phyloP scores from a whole-genome alignment of 2,113 vertebrate species.

The Xiphorhynchus elegans region DNA sequence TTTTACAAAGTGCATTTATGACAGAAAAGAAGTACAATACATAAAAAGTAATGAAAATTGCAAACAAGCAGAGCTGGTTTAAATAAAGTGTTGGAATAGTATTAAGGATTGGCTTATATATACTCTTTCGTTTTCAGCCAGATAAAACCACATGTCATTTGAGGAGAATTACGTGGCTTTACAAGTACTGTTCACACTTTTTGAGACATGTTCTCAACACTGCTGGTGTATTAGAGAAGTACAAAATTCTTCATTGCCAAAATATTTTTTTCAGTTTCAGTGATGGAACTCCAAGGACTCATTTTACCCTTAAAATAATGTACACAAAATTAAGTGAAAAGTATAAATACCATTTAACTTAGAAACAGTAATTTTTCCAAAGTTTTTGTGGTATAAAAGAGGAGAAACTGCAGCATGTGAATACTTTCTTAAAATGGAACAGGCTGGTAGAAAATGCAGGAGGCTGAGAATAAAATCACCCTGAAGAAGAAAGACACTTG shows the following conservation, averaged over 20 bases:
- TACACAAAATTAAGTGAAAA: background rate
- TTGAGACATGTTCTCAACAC: background rate
- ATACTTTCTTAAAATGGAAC: background rate
- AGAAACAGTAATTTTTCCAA: background rate
- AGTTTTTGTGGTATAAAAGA: background rate
- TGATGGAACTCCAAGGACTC: background rate
- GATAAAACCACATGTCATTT: background rate
- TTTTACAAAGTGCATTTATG: background rate
- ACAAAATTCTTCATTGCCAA: background rate
- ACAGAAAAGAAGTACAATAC: background rate
- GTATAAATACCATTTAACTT: background rate
- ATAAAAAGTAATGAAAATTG: background rate
- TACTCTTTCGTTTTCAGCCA: background rate
- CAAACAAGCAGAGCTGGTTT: background rate
- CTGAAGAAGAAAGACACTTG: background rate
- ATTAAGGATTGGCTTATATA: background rate
- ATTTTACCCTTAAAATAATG: background rate
- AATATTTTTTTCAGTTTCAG: background rate
- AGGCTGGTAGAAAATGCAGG: background rate
- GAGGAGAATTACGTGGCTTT: background rate
- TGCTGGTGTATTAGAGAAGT: background rate
- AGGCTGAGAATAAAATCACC: background rate
- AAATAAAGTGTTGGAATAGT: background rate
- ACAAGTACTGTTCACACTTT: background rate
- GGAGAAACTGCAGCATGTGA: background rate